Conservation (phyloP, 1,140 invertebrate species). For the Halyomorpha halys region DNA sequence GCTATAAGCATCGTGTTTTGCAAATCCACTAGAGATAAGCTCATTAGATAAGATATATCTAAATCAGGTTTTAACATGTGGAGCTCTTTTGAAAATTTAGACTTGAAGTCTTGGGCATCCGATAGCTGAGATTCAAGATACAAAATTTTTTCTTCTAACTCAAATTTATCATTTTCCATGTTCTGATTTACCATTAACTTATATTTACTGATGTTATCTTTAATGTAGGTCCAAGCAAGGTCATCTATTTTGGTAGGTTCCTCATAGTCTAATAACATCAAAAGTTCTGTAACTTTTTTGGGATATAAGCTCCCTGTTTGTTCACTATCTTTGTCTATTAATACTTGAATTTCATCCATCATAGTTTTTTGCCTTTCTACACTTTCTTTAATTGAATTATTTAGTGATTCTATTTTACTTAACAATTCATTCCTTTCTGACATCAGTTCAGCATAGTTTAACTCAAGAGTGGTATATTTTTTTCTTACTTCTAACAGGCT, state of each 20-base stretch:
- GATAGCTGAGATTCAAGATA: neutral
- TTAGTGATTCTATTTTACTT: too few relatives aligned
- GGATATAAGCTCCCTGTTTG: neutral
- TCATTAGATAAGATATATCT: conserved; percentile 8
- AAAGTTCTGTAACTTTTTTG: neutral
- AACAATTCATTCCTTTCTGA: too few relatives aligned
- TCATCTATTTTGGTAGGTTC: conserved; percentile 5
- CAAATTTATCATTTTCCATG: neutral
- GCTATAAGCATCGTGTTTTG: neutral
- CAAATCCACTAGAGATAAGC: neutral
- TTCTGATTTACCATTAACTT: neutral
- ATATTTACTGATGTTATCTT: neutral
- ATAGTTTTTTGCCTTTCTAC: too few relatives aligned
- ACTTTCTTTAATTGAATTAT: too few relatives aligned
- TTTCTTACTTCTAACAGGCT: too few relatives aligned
- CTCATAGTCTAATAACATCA: neutral
- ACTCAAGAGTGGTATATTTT: too few relatives aligned
- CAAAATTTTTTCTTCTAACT: conserved; percentile 1
- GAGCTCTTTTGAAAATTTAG: conserved; percentile 7
- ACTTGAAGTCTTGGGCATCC: neutral
- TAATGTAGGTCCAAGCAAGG: neutral
- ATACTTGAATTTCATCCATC: too few relatives aligned
- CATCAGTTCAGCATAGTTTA: too few relatives aligned
- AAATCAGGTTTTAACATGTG: conserved; percentile 8
- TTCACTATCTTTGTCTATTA: too few relatives aligned